Evolutionary conservation across 1,140 invertebrate genomes (phyloP), one percentile per base, ranked within the genome.

Genomic region (Drosophila elegans): DNA sequence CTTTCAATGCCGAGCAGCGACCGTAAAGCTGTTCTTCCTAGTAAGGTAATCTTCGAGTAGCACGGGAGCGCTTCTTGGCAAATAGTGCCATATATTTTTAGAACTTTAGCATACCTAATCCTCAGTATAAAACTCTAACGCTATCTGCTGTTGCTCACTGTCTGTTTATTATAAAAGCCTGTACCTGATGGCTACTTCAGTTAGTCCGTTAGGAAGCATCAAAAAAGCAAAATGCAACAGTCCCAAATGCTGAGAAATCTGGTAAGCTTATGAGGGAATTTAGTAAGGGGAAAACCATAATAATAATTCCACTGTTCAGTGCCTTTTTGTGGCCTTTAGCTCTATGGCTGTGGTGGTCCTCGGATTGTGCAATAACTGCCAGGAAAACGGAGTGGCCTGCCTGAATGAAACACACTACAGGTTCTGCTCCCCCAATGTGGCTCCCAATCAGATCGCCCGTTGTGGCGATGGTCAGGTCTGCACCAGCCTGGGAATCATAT

Each of bases 161-260:
- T 32, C 32, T 46, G 29, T 34, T 13, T 13, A 32, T 63, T 86
- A 86, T 86, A 86, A 88, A 86, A 73, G 78, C 61, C 45, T 10
- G 13, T 39, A 49, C 36, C 39, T 51, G 29, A 12, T 9, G 38
- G 27, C 3, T 21, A 25, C 10, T 27, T 13, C 44, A 74, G 71
- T 80, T 80, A 85, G 73, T 85, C 41, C 62, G 78, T 80, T 78
- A 85, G 60, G 66, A 21, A 54, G 38, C 52, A 27, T 63, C 39
- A 42, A 45, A 60, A 21, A 2, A 72, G 13, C 61, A 78, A 3
- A 46, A 85, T 85, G 82, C 52, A 71, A 32, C 48, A 68, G 21
- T 55, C 39, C 25, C 61, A 59, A 16, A 60, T 59, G 48, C 57
- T 77, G 12, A 61, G 10, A 51, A 80, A 9, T 64, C 44, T 80